Conservation (phyloP, 2,113 vertebrate genomes). For the Vicugna pacos region DNA sequence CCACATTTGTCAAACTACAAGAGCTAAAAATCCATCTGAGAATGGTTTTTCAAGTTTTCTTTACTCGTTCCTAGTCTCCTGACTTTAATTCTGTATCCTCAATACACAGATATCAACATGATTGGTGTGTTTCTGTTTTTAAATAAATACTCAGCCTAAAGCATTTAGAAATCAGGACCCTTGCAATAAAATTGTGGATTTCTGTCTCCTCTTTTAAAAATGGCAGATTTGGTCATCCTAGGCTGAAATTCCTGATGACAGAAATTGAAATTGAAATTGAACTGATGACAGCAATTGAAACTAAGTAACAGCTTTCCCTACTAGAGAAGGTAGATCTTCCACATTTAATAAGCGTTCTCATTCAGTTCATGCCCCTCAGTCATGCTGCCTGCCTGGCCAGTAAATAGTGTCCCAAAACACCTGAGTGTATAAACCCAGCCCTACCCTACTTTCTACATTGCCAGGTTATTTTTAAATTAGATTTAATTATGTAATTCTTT, state of each 20-base stretch:
- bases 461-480: not conserved
- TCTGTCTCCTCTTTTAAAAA: not conserved
- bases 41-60: not conserved
- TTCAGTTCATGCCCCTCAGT: not conserved
- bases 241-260: not conserved
- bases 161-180: not conserved
- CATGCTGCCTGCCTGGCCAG: not conserved
- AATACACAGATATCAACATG: not conserved
- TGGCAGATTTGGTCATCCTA: not conserved
- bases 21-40: not conserved
- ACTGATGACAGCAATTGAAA: not conserved
- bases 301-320: not conserved
- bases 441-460: not conserved
- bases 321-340: not conserved
- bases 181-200: not conserved
- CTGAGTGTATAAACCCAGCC: not conserved
- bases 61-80: not conserved
- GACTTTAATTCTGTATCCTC: not conserved
- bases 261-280: not conserved
- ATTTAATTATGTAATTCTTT: not conserved
- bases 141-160: not conserved
- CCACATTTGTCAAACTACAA: not conserved
- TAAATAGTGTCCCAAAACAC: not conserved
- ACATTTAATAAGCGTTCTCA: not conserved
- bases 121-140: not conserved